Base-by-base conservation (phyloP, 2,888 invertebrate species). In the Drosophila aldrichi region DNA sequence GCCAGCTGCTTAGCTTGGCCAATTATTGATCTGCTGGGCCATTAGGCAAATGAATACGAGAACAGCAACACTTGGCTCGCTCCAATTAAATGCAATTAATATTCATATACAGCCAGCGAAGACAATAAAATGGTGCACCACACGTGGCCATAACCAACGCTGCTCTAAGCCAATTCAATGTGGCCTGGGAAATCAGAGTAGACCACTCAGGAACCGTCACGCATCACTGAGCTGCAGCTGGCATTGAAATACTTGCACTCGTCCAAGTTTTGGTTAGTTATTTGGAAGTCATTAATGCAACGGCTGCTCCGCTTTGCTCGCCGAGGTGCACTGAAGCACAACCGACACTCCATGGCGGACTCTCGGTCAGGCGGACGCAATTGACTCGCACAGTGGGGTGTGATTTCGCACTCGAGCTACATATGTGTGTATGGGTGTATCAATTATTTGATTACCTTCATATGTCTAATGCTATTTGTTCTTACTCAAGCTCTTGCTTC, bases 201-300 rank as follows among this genome's bases (percentile, higher is more conserved):
- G 65, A 43, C 65, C 71, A 68, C 67, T 76, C 68, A 51, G 64
- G 65, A 65, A 40, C 70, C 43, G 69, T 40, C 74, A 82, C 73
- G 86, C 89, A 74, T 80, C 86, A 76, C 40, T 56, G 77, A 52
- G 7, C 69, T 51, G 32, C 66, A 67, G 58, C 44, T 89, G 86
- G 88, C 86, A 86, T 88, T 86, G 86, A 86, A 89, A 85, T 78
- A 62, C 76, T 59, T 77, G 59, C 78, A 72, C 63, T 70, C 72
- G 64, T 34, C 56, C 59, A 57, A 61, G 57, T 54, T 68, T 55
- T 61, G 38, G 55, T 29, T 51, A 49, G 48, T 72, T 80, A 74
- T 70, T 79, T 59, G 70, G 61, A 48, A 60, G 48, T 65, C 69
- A 66, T 70, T 82, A 34, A 41, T 65, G 41, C 67, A 52, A 58